phyloP scores from a whole-genome alignment of 1,140 invertebrate species.

The Tachypleus tridentatus region DNA sequence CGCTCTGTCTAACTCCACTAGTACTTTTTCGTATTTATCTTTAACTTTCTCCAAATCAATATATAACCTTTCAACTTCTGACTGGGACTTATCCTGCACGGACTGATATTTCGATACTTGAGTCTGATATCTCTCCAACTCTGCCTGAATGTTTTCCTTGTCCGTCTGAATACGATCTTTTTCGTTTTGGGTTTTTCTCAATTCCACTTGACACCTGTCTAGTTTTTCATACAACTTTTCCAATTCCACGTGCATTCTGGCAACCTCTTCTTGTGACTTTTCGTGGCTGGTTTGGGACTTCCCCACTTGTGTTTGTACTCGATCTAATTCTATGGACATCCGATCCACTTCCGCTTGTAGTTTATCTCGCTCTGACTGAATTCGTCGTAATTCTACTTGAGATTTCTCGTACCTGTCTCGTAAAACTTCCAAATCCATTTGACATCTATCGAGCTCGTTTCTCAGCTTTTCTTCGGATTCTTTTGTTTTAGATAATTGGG shows the following conservation, averaged over 20 bases:
- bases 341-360: conserved; percentile 66
- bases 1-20: conserved; percentile 58
- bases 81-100: conserved; percentile 61
- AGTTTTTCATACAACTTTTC: conserved; percentile 84
- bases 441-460: conserved; percentile 65
- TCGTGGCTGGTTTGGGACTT: conserved; percentile 71
- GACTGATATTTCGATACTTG: conserved; percentile 59
- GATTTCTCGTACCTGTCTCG: conserved; percentile 80
- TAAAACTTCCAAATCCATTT: conserved; percentile 67
- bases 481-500: conserved; percentile 69
- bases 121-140: conserved; percentile 60
- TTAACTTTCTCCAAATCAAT: conserved; percentile 75
- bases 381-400: conserved; percentile 63
- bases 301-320: conserved; percentile 55
- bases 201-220: conserved; percentile 65
- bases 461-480: conserved; percentile 84
- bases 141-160: conserved; percentile 58
- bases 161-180: conserved; percentile 53
- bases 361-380: conserved; percentile 75
- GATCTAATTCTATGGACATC: conserved; percentile 55
- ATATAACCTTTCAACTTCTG: conserved; percentile 60
- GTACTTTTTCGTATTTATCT: conserved; percentile 66
- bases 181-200: conserved; percentile 64
- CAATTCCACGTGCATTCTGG: conserved; percentile 67
- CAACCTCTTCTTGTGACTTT: conserved; percentile 74